Evolutionary conservation across 2,888 invertebrate species (phyloP).

Genomic region (Caenorhabditis macrosperma): DNA sequence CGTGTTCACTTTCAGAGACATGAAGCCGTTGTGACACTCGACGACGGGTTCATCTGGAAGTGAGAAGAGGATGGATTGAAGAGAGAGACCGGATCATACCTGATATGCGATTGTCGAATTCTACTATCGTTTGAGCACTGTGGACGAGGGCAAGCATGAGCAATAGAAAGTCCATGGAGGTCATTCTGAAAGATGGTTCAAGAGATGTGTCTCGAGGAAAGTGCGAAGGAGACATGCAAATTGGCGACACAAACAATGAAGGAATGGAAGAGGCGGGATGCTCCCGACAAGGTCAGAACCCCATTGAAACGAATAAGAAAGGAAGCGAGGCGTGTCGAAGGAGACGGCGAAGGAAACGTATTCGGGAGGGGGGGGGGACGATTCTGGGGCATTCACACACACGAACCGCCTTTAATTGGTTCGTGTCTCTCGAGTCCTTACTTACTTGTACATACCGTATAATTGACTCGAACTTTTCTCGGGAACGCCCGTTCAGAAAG

Average conservation of each 20-base stretch:
- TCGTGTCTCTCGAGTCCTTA: constrained; percentile 52
- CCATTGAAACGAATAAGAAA: constrained; percentile 54
- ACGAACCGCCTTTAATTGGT: constrained; percentile 42
- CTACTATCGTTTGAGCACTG: constrained; percentile 35
- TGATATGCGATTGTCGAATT: constrained; percentile 50
- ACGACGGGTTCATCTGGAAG: constrained; percentile 72
- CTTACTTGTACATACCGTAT: constrained; percentile 57
- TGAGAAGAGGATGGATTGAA: neutral
- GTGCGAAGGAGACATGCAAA: constrained; percentile 49
- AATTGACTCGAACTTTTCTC: constrained; percentile 58
- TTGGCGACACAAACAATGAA: constrained; percentile 54
- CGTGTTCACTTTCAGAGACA: constrained; percentile 70
- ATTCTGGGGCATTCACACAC: constrained; percentile 55
- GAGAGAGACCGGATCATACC: too few relatives aligned
- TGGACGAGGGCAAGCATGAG: constrained; percentile 45
- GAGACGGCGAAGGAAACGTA: neutral
- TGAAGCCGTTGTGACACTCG: constrained; percentile 65
- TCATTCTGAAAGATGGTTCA: constrained; percentile 25
- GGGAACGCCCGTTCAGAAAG: constrained; percentile 42
- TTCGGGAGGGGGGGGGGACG: constrained; percentile 21
- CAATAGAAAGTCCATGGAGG: constrained; percentile 37
- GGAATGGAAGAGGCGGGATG: constrained; percentile 25
- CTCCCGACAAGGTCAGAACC: constrained; percentile 43
- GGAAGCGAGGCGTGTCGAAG: constrained; percentile 54
- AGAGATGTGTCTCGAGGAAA: constrained; percentile 18